phyloP scores from a whole-genome alignment of 2,888 invertebrate genomes.

The Amblyjoppa proteus region DNA sequence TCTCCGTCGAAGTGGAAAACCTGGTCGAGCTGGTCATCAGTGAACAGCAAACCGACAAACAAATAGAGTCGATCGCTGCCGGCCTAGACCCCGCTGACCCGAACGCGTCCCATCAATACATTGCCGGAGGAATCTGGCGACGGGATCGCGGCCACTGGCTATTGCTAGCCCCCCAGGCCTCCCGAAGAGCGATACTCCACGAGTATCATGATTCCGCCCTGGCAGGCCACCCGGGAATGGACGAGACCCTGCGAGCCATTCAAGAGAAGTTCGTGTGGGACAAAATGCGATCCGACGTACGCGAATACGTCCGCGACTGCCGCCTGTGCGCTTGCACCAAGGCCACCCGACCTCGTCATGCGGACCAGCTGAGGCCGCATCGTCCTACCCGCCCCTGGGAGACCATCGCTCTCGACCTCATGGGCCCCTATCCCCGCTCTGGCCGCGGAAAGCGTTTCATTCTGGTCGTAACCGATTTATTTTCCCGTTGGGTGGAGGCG shows the following conservation, averaged over 20 bases:
- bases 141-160: neutral
- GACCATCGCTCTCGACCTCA: too few relatives aligned
- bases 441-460: too few relatives aligned
- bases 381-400: neutral
- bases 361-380: neutral
- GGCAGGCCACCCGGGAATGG: constrained; percentile 71
- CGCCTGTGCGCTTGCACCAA: neutral
- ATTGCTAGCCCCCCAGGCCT: neutral
- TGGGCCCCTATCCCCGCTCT: too few relatives aligned
- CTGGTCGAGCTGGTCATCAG: too few relatives aligned
- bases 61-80: too few relatives aligned
- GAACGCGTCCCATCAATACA: neutral
- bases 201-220: constrained; percentile 13
- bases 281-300: constrained; percentile 25
- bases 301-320: constrained; percentile 46
- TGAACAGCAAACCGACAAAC: too few relatives aligned
- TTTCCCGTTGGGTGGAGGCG: too few relatives aligned
- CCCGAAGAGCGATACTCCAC: constrained; percentile 68
- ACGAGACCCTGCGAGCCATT: constrained; percentile 65
- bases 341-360: neutral
- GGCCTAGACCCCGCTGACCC: too few relatives aligned
- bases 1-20: too few relatives aligned
- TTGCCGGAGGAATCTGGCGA: neutral
- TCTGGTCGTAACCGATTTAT: too few relatives aligned
- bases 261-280: constrained; percentile 54